Evolutionary conservation across 2,113 vertebrate species (phyloP).

Genomic region (Parotia lawesii): DNA sequence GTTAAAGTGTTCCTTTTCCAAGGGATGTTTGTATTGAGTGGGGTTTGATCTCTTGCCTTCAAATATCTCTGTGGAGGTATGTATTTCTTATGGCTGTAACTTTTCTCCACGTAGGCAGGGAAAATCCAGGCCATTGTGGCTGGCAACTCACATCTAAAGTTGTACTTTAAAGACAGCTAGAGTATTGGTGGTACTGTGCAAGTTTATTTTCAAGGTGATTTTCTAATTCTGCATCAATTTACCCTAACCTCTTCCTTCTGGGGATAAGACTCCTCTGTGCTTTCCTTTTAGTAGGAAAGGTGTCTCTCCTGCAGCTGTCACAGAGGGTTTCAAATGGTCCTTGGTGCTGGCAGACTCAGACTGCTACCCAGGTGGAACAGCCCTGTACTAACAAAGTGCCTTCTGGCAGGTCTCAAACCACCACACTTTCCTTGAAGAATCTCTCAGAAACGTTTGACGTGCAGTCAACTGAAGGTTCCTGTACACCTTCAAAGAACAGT

Average conservation of each 20-base stretch:
- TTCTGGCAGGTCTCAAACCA: neutral
- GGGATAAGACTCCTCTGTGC: fast-evolving
- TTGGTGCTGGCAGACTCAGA: neutral
- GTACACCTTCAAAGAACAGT: neutral
- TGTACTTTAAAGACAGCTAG: neutral
- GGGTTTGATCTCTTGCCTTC: neutral
- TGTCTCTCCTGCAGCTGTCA: neutral
- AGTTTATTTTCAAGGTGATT: neutral
- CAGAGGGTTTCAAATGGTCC: neutral
- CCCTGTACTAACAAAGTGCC: neutral
- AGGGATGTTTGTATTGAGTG: neutral
- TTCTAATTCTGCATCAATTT: neutral
- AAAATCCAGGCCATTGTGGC: neutral
- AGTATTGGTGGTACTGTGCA: neutral
- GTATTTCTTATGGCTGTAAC: neutral
- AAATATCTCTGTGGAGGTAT: neutral
- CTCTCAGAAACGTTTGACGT: neutral
- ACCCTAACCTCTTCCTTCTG: neutral
- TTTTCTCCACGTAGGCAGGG: neutral
- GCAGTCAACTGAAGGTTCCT: neutral
- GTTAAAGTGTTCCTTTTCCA: neutral
- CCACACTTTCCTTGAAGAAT: neutral
- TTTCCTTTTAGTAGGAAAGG: neutral
- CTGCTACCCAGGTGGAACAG: neutral
- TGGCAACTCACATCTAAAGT: neutral